Conservation (phyloP, 2,888 invertebrate species). For the Acheta domesticus region DNA sequence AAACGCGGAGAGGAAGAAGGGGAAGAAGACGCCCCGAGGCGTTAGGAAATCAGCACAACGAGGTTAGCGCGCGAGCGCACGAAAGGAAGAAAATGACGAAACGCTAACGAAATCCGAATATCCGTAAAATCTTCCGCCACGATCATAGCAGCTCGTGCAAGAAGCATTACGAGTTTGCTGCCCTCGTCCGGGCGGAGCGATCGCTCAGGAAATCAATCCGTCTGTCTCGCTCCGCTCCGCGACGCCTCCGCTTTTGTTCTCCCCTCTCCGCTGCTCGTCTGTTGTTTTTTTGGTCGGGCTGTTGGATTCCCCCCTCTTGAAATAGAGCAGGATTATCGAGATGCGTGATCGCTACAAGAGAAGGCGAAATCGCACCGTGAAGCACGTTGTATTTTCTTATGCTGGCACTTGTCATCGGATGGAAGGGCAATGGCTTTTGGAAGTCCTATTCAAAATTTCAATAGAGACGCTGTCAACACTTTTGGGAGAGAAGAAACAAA, state of each 20-base stretch:
- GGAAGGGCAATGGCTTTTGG: too few species aligned
- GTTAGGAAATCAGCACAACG: neutral
- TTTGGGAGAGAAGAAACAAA: too few species aligned
- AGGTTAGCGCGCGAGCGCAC: neutral
- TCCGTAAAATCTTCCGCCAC: conserved; percentile 18
- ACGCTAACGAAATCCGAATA: conserved; percentile 18
- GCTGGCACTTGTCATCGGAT: too few species aligned
- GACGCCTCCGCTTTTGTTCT: too few species aligned
- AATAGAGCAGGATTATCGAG: neutral
- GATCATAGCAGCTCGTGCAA: conserved; percentile 18
- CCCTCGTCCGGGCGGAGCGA: neutral
- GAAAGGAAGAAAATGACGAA: neutral
- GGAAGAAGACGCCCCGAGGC: neutral
- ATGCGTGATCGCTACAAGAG: neutral
- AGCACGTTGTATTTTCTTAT: too few species aligned
- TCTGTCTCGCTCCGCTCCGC: neutral
- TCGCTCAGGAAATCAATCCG: conserved; percentile 18
- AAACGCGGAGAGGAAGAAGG: neutral
- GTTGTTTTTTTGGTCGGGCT: too few species aligned
- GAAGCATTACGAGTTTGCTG: neutral
- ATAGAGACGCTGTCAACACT: too few species aligned
- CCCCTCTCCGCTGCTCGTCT: too few species aligned
- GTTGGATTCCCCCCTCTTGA: neutral
- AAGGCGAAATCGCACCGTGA: neutral
- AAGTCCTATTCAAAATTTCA: too few species aligned